Evolutionary conservation across 2,888 invertebrate species (phyloP).

Genomic region (Sphaerolaimus hirsutus): DNA sequence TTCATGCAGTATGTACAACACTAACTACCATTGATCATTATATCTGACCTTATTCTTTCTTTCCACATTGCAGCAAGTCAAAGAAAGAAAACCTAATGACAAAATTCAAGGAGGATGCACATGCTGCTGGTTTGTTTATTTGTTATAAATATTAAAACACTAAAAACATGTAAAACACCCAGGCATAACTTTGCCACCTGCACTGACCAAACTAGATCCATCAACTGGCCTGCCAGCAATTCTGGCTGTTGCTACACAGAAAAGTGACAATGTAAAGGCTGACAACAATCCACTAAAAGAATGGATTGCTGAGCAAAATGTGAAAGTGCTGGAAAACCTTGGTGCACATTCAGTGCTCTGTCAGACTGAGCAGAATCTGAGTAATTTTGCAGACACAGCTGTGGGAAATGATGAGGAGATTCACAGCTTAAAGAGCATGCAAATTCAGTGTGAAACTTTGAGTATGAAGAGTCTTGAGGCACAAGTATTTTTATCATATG

Average conservation of each 20-base stretch:
- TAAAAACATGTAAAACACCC: too few relatives aligned
- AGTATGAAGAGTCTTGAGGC: too few relatives aligned
- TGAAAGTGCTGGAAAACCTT: neutral
- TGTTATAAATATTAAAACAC: too few relatives aligned
- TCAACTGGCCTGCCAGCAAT: neutral
- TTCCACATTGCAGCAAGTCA: slow-evolving; percentile 5
- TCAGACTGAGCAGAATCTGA: too few relatives aligned
- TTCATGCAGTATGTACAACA: neutral
- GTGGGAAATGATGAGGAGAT: too few relatives aligned
- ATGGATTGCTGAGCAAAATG: neutral
- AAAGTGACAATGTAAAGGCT: too few relatives aligned
- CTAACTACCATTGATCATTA: neutral
- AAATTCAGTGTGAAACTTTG: too few relatives aligned
- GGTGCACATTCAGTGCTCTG: neutral
- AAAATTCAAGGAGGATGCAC: slow-evolving; percentile 6
- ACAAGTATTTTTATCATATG: too few relatives aligned
- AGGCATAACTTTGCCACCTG: neutral
- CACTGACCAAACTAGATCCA: neutral
- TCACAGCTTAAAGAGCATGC: too few relatives aligned
- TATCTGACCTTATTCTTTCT: neutral
- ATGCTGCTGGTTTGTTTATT: slow-evolving; percentile 6
- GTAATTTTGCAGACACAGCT: too few relatives aligned
- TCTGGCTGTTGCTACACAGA: neutral
- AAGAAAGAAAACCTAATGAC: slow-evolving; percentile 3
- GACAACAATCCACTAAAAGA: too few relatives aligned